These are phyloP conservation scores for Papilio aristodemus DNA, from an alignment of 1,140 invertebrate species.

Conservation along the genomic window DNA sequence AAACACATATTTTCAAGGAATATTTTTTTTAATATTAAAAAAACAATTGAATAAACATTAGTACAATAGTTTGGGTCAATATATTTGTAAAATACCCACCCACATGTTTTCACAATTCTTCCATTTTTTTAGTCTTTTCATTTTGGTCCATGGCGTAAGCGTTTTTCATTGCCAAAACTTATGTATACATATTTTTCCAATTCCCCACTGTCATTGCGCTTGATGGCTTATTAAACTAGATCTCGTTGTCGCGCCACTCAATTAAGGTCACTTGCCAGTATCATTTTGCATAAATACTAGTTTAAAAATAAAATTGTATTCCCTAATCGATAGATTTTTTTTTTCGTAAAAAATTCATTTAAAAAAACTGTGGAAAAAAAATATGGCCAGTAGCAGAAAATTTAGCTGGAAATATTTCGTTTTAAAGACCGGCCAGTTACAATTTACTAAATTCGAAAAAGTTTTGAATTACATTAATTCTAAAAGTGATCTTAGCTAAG, in stretches of 20 bases:
- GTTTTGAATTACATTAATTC: neutral
- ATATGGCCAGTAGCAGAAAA: neutral
- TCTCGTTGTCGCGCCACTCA: conserved; percentile 46
- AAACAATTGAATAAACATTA: no score
- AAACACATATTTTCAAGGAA: neutral
- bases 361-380: neutral
- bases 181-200: conserved; percentile 23
- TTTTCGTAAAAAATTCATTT: neutral
- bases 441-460: neutral
- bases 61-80: no score
- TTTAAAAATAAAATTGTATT: conserved; percentile 6
- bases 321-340: neutral
- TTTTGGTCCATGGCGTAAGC: neutral
- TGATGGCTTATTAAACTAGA: conserved; percentile 45
- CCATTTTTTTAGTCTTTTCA: no score
- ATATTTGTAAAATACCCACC: no score
- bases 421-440: neutral
- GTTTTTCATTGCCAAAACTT: neutral
- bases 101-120: no score
- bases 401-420: neutral
- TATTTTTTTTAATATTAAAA: no score
- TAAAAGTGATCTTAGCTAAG: neutral
- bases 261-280: conserved; percentile 68
- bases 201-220: conserved; percentile 29
- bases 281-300: conserved; percentile 25